Conservation (phyloP, 2,113 vertebrate genomes). For the Noturus placidus region DNA sequence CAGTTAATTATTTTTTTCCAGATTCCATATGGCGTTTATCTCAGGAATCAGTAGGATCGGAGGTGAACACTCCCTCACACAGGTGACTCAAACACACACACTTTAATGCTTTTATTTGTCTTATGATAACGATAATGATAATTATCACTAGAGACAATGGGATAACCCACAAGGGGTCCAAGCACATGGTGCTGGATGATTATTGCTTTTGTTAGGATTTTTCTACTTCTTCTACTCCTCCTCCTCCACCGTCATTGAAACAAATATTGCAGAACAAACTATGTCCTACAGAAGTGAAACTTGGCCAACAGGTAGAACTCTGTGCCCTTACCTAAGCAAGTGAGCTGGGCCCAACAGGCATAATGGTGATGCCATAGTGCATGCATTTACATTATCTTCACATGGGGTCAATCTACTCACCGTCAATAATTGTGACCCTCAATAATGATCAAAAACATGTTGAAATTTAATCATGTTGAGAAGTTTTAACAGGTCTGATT, state of each 20-base stretch:
- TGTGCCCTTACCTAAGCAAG: neutral
- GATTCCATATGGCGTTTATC: constrained; percentile 57
- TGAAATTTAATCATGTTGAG: neutral
- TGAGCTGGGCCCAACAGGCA: neutral
- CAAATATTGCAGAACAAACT: neutral
- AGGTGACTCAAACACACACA: constrained; percentile 68
- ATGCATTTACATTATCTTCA: neutral
- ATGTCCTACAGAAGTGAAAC: neutral
- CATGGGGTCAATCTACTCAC: neutral
- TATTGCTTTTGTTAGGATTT: neutral
- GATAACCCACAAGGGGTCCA: neutral
- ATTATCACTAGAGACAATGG: neutral
- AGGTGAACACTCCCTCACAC: constrained; percentile 50
- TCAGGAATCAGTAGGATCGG: constrained; percentile 44
- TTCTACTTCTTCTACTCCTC: neutral
- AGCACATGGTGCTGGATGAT: neutral
- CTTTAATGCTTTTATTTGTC: neutral
- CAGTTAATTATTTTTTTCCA: neutral
- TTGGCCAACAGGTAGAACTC: neutral
- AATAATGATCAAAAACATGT: neutral
- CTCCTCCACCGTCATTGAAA: neutral
- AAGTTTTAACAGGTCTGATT: too few relatives aligned
- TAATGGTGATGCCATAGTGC: neutral
- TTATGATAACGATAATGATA: neutral
- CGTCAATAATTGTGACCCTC: neutral